These are phyloP conservation scores for Hestina assimilis DNA, from an alignment of 1,140 invertebrate genomes.

Conservation along the genomic window DNA sequence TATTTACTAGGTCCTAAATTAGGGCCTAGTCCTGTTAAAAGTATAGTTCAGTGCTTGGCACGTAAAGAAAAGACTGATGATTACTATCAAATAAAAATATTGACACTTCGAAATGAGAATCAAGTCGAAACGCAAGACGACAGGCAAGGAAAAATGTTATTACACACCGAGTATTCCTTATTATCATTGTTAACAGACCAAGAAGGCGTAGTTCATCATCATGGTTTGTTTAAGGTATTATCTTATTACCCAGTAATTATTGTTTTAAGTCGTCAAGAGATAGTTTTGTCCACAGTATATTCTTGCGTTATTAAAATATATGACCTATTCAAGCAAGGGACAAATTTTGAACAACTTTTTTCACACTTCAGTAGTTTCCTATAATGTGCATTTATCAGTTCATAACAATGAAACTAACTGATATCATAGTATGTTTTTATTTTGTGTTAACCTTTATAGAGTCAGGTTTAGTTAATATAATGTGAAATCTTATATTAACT, in stretches of 20 bases:
- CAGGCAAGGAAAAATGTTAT: slow-evolving; percentile 88
- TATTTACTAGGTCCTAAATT: slow-evolving; percentile 86
- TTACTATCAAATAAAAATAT: slow-evolving; percentile 88
- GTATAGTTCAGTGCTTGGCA: slow-evolving; percentile 89
- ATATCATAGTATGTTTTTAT: no score
- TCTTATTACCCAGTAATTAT: not conserved
- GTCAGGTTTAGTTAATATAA: no score
- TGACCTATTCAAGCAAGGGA: no score
- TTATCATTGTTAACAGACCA: slow-evolving; percentile 85
- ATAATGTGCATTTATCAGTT: no score
- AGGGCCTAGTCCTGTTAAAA: slow-evolving; percentile 87
- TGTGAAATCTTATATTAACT: no score
- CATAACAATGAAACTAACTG: no score
- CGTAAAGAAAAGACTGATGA: slow-evolving; percentile 86
- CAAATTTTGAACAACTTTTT: no score
- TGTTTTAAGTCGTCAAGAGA: not conserved
- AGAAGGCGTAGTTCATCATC: slow-evolving; percentile 88
- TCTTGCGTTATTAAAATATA: no score
- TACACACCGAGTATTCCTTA: slow-evolving; percentile 90
- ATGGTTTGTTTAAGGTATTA: slow-evolving; percentile 88
- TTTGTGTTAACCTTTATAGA: no score
- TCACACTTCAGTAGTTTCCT: no score
- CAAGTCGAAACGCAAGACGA: slow-evolving; percentile 87
- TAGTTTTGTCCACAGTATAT: no score
- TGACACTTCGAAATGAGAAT: slow-evolving; percentile 78